Evolutionary conservation across 2,797 vertebrate genomes (phyloP).

Genomic region (Schizopygopsis malacanthus): DNA sequence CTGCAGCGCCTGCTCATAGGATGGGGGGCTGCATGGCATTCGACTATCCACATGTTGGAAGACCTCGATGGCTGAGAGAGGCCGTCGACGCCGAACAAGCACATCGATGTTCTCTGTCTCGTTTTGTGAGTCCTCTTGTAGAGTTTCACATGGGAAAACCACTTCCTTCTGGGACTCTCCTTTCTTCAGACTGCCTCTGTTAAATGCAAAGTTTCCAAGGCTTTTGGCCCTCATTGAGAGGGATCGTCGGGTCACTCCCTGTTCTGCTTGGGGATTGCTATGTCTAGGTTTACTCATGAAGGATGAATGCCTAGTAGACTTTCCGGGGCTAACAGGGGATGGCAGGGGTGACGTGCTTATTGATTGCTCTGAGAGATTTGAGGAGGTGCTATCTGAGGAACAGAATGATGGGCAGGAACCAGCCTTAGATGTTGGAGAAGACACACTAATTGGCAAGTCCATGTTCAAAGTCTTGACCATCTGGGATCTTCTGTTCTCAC

Average conservation of each 20-base stretch:
- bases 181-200: constrained; percentile 73
- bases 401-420: constrained; percentile 78
- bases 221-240: constrained; percentile 83
- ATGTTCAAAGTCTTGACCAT: constrained; percentile 61
- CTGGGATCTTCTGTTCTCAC: constrained; percentile 13
- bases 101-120: constrained; percentile 72
- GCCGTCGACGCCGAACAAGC: constrained; percentile 63
- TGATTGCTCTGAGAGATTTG: constrained; percentile 82
- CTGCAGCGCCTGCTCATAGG: constrained; percentile 85
- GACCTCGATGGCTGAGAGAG: constrained; percentile 84
- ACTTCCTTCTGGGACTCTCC: constrained; percentile 75
- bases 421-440: constrained; percentile 65
- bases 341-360: constrained; percentile 81
- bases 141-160: constrained; percentile 75
- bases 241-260: constrained; percentile 82
- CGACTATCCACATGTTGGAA: constrained; percentile 83
- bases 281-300: constrained; percentile 69
- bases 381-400: constrained; percentile 82
- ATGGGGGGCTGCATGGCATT: constrained; percentile 81
- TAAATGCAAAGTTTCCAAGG: constrained; percentile 69
- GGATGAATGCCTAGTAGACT: constrained; percentile 72
- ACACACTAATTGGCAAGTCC: constrained; percentile 51
- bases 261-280: constrained; percentile 63
- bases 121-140: constrained; percentile 78
- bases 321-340: constrained; percentile 82